A percentile compares a stretch with the other conserved stretches of the same genome.
Evolutionary conservation across 2,113 vertebrate genomes (phyloP).

Genomic region (Pampusana beccarii): DNA sequence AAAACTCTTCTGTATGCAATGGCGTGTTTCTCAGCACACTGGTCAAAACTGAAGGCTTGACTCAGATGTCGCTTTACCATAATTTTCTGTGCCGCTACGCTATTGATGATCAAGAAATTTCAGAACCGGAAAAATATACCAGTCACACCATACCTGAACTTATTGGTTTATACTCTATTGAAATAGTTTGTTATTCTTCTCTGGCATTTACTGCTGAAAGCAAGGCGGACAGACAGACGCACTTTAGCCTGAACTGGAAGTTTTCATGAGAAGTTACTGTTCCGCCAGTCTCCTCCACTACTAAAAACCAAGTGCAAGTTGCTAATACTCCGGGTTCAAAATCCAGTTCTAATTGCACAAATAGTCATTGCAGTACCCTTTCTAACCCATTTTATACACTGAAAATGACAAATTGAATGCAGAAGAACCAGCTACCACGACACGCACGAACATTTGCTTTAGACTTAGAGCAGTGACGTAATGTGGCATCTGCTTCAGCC

Average conservation of each 20-base stretch:
- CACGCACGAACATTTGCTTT: neutral
- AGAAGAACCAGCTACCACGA: neutral
- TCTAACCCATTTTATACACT: neutral
- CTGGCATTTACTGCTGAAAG: neutral
- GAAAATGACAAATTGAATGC: neutral
- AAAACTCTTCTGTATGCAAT: neutral
- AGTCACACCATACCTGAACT: neutral
- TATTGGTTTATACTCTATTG: neutral
- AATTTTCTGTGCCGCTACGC: neutral
- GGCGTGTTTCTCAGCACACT: accelerated
- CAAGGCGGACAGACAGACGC: neutral
- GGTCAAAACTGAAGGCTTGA: neutral
- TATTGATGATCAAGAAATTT: neutral
- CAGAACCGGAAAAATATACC: neutral
- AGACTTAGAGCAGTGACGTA: neutral
- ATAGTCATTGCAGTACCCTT: neutral
- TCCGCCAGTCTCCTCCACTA: neutral
- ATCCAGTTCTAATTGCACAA: neutral
- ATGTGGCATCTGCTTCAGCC: neutral
- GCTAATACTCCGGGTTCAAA: neutral
- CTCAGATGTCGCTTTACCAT: neutral
- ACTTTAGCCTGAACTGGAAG: neutral
- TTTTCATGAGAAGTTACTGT: neutral
- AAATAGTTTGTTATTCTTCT: neutral
- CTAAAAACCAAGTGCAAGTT: neutral